A percentile compares a stretch with the other conserved stretches of the same genome.
phyloP scores from a whole-genome alignment of 2,113 vertebrate genomes.

The Rhadina sibilatrix region DNA sequence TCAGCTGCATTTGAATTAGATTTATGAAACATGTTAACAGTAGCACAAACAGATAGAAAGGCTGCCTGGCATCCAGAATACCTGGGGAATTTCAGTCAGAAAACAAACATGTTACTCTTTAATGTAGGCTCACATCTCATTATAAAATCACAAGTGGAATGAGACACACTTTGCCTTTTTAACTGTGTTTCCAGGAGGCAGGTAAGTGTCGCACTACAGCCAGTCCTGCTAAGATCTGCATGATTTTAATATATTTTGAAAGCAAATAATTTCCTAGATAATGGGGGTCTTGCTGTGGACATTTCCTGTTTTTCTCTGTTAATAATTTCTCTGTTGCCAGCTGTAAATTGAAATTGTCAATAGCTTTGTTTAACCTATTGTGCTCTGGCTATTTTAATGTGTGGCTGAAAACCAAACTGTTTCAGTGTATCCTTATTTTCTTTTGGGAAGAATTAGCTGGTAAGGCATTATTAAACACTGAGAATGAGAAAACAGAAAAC shows the following conservation, averaged over 20 bases:
- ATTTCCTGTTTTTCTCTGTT: slow-evolving; percentile 56
- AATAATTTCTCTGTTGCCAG: slow-evolving; percentile 32
- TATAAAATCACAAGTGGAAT: slow-evolving; percentile 72
- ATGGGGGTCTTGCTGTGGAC: slow-evolving; percentile 33
- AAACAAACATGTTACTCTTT: slow-evolving; percentile 75
- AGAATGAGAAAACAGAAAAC: neutral
- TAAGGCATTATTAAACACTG: neutral
- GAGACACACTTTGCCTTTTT: slow-evolving; percentile 63
- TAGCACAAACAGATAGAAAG: slow-evolving; percentile 44
- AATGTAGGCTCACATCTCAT: slow-evolving; percentile 73
- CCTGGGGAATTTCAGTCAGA: slow-evolving; percentile 75
- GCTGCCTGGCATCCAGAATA: slow-evolving; percentile 60
- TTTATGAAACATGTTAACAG: slow-evolving; percentile 68
- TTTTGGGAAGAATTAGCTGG: neutral
- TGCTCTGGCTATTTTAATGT: neutral
- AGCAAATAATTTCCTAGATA: slow-evolving; percentile 64
- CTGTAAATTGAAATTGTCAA: neutral
- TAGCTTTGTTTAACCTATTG: slow-evolving; percentile 39
- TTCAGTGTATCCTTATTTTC: neutral
- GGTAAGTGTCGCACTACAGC: slow-evolving; percentile 55
- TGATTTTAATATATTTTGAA: slow-evolving; percentile 71
- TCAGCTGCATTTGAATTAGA: slow-evolving; percentile 45
- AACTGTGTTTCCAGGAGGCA: slow-evolving; percentile 68
- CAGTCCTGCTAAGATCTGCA: slow-evolving; percentile 55
- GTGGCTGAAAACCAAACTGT: neutral